Conservation (phyloP, 2,888 invertebrate genomes). For the Brenthis hecate region DNA sequence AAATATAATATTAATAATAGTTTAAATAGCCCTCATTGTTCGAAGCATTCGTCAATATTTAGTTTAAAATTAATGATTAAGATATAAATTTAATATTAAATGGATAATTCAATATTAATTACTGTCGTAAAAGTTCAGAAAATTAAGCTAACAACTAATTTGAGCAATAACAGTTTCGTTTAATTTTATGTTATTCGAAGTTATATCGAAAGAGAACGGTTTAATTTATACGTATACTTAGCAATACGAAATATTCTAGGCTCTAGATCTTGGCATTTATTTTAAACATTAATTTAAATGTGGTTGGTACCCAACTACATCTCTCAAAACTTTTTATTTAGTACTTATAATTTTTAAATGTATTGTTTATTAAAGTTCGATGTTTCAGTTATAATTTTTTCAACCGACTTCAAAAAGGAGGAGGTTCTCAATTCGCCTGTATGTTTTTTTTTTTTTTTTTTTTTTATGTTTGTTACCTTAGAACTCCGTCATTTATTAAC, state of each 20-base stretch:
- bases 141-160: slow-evolving; percentile 23
- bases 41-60: too few species aligned
- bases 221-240: slow-evolving; percentile 17
- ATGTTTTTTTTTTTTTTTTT: too few species aligned
- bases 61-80: slow-evolving; percentile 2
- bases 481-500: too few species aligned
- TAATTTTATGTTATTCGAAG: slow-evolving; percentile 21
- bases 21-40: background rate
- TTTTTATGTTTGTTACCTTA: too few species aligned
- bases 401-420: too few species aligned
- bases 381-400: too few species aligned
- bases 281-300: background rate
- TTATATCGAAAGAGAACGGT: slow-evolving; percentile 15
- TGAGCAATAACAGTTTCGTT: slow-evolving; percentile 22
- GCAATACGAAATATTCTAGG: slow-evolving; percentile 1
- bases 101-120: slow-evolving; percentile 25
- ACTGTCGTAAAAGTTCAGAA: slow-evolving; percentile 24
- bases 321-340: too few species aligned
- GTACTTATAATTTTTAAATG: too few species aligned
- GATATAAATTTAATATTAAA: slow-evolving; percentile 13
- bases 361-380: too few species aligned
- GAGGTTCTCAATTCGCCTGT: too few species aligned
- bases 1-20: too few species aligned
- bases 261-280: background rate
- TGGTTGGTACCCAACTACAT: too few species aligned